phyloP scores from a whole-genome alignment of 2,113 vertebrate genomes.

The Mandrillus leucophaeus region DNA sequence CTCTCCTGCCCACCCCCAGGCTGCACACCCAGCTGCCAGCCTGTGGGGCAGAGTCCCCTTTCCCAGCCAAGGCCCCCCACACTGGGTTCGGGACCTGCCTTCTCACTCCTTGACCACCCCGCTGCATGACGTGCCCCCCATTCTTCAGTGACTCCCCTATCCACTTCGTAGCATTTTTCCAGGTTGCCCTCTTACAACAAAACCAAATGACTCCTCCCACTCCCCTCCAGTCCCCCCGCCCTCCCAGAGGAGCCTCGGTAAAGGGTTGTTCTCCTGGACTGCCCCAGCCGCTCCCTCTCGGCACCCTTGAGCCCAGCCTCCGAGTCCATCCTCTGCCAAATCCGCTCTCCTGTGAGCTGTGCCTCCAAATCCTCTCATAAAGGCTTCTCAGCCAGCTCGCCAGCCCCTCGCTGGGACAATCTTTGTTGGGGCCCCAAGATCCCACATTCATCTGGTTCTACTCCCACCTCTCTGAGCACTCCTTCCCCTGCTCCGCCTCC shows the following conservation, averaged over 20 bases:
- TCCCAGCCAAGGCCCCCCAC: background rate
- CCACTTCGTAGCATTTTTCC: background rate
- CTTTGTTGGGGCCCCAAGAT: background rate
- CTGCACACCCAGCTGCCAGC: rapidly evolving
- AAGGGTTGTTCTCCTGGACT: too few species aligned
- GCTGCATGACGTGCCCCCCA: rapidly evolving
- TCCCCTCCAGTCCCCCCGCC: background rate
- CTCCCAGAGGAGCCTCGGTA: background rate
- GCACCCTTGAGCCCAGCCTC: background rate
- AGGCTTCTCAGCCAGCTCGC: background rate
- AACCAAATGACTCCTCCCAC: background rate
- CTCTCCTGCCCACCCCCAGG: rapidly evolving
- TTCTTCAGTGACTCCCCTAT: background rate
- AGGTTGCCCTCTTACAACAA: background rate
- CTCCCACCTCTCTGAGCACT: background rate
- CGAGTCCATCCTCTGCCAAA: background rate
- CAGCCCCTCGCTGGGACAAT: background rate
- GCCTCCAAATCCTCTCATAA: background rate
- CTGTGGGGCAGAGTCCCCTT: background rate
- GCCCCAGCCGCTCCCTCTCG: background rate
- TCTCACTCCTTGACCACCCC: background rate
- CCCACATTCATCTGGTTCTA: background rate
- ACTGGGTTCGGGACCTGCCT: too few species aligned
- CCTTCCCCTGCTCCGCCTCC: background rate
- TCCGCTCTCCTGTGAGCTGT: background rate